phyloP scores from a whole-genome alignment of 2,888 invertebrate genomes.

The Torymus aiolomorphi region DNA sequence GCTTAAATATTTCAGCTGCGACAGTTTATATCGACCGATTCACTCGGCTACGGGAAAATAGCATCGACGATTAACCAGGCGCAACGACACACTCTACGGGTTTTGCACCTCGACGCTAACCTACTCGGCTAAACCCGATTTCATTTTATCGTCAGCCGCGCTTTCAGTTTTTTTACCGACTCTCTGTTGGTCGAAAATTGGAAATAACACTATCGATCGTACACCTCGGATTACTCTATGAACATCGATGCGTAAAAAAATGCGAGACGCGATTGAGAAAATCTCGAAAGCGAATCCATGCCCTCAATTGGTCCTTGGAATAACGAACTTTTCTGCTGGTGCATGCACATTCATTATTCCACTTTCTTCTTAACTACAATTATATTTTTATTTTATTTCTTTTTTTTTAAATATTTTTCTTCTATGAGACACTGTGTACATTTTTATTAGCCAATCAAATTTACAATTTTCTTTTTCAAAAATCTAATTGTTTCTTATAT shows the following conservation, averaged over 20 bases:
- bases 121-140: too few relatives aligned
- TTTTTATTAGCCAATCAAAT: neutral
- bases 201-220: slow-evolving; percentile 6
- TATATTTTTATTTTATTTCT: slow-evolving; percentile 17
- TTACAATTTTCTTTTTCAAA: neutral
- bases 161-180: neutral
- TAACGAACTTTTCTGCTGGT: slow-evolving; percentile 38
- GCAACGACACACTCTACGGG: slow-evolving; percentile 8
- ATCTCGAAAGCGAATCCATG: slow-evolving; percentile 54
- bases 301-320: slow-evolving; percentile 56
- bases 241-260: slow-evolving; percentile 39
- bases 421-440: too few relatives aligned
- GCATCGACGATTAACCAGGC: slow-evolving; percentile 21
- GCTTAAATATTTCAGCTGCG: slow-evolving; percentile 41
- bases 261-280: slow-evolving; percentile 50
- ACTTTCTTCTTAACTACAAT: slow-evolving; percentile 27
- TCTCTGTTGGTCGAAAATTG: neutral
- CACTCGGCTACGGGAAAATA: slow-evolving; percentile 26
- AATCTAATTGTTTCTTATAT: neutral
- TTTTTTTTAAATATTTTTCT: neutral
- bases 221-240: neutral
- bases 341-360: slow-evolving; percentile 27
- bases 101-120: neutral
- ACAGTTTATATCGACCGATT: slow-evolving; percentile 27
- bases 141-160: too few relatives aligned